Evolutionary conservation across 2,888 invertebrate genomes (phyloP).

Genomic region (Steinernema hermaphroditum): DNA sequence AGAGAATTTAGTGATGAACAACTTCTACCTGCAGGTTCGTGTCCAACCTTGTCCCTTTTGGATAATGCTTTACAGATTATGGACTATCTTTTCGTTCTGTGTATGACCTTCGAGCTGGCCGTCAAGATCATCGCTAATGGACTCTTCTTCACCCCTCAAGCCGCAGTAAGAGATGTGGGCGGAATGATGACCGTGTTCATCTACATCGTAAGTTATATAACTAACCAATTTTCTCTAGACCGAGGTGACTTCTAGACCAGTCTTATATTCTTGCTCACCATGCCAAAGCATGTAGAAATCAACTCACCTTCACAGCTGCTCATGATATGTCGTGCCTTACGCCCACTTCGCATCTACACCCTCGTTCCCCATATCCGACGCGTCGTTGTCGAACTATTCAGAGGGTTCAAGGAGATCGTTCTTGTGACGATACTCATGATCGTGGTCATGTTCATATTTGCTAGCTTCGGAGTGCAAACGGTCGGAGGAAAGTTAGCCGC

Average conservation of each 20-base stretch:
- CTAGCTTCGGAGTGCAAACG: constrained; percentile 95
- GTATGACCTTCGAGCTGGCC: constrained; percentile 93
- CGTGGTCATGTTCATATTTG: constrained; percentile 97
- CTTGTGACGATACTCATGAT: constrained; percentile 92
- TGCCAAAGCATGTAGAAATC: constrained; percentile 86
- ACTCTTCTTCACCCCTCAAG: constrained; percentile 96
- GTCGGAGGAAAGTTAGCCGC: constrained; percentile 93
- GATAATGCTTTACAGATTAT: constrained; percentile 73
- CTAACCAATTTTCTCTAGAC: neutral
- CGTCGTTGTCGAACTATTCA: constrained; percentile 94
- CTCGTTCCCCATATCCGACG: constrained; percentile 90
- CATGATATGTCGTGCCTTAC: constrained; percentile 92
- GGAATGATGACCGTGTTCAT: constrained; percentile 95
- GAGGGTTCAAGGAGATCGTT: constrained; percentile 97
- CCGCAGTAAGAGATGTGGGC: constrained; percentile 94
- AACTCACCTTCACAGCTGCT: constrained; percentile 90
- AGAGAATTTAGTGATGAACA: constrained; percentile 81
- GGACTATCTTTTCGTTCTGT: constrained; percentile 94
- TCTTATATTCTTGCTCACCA: constrained; percentile 91
- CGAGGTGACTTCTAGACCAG: constrained; percentile 79
- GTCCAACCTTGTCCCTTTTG: too few species aligned
- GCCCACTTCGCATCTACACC: constrained; percentile 74
- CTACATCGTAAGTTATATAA: constrained; percentile 77
- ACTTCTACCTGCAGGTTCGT: constrained; percentile 81
- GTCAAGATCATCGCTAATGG: constrained; percentile 96